Evolutionary conservation across 2,113 vertebrate genomes (phyloP), one percentile per base, ranked within the genome.

Genomic region (Orthonyx spaldingii): DNA sequence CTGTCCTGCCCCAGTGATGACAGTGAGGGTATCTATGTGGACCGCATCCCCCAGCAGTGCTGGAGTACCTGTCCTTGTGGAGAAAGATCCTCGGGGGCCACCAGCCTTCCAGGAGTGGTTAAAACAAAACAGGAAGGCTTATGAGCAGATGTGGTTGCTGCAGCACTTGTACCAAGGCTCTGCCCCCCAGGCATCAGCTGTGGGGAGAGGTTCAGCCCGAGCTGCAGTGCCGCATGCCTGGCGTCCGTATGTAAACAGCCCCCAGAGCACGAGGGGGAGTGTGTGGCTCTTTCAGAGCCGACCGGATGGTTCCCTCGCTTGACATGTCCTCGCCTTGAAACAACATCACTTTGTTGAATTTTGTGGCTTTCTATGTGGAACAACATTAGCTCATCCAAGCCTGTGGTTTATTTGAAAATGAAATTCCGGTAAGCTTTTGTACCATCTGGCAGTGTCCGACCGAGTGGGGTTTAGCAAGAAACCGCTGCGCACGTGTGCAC

Each of bases 401-500:
- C 93, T 98, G 98, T 97, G 98, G 98, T 98, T 98, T 98, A 97
- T 98, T 98, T 98, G 98, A 98, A 98, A 98, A 98, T 55, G 94
- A 98, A 98, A 98, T 98, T 98, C 98, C 97, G 87, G 98, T 98
- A 98, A 98, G 96, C 78, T 96, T 98, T 96, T 87, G 89, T 94
- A 97, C 97, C 97, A 97, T 98, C 97, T 98, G 98, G 98, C 97
- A 97, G 63, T 17, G 56, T 49, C 83, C 91, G 94, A 41, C 90
- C 33, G 41, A 93, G 59, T 15, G 1, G 24, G 84, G 79, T 85
- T 95, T 69, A 91, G 96, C 82, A 61, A 97, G 94, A 96, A 97
- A 94, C 96, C 88, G 26, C 90, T 94, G 95, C 86, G 94, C 96
- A 97, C 74, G 42, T 96, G 95, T 96, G 91, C 70, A 84, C 81